Evolutionary conservation across 2,888 invertebrate genomes (phyloP), one percentile per base, ranked within the genome.

Genomic region (Agrotis puta): DNA sequence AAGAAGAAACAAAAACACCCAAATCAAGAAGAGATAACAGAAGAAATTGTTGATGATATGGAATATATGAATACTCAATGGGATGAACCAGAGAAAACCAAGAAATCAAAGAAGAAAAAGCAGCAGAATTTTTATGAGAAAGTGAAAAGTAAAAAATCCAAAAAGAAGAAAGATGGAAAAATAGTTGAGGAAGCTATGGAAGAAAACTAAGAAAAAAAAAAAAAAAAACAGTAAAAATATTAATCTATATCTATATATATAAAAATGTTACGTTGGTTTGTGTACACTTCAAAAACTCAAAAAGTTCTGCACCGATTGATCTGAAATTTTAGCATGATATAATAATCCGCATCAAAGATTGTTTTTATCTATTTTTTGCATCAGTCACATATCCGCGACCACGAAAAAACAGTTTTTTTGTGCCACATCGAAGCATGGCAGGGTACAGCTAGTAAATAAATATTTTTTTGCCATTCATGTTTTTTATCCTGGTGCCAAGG

Each of bases 191-290:
- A 73, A 62, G 48, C 33, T 58, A 82, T 78, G 63, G 85, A 85
- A 74, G 87, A 89, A 91, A 39, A 91, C 92, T 67, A 93, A 92
- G 85, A 93, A 93, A 83, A 94, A 93, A 86, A 93, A 94, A 82
- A 92, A 94, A 79, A 91, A 93, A 92, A 89, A 89, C 84, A 90
- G 11, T 39, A 39, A 91, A 82, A 77, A 89, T 67, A 54, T 62
- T n/a, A n/a, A n/a, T n/a, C n/a, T n/a, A n/a, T n/a, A n/a, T n/a
- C n/a, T n/a, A n/a, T n/a, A n/a, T n/a, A n/a, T n/a, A n/a, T n/a
- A n/a, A n/a, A n/a, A n/a, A n/a, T n/a, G n/a, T n/a, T n/a, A n/a
- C n/a, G n/a, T n/a, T n/a, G n/a, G n/a, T n/a, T n/a, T n/a, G n/a
- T n/a, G n/a, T n/a, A n/a, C n/a, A n/a, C n/a, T n/a, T n/a, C n/a